These are phyloP conservation scores for Trinectes maculatus DNA, from an alignment of 2,113 vertebrate genomes.

Conservation along the genomic window DNA sequence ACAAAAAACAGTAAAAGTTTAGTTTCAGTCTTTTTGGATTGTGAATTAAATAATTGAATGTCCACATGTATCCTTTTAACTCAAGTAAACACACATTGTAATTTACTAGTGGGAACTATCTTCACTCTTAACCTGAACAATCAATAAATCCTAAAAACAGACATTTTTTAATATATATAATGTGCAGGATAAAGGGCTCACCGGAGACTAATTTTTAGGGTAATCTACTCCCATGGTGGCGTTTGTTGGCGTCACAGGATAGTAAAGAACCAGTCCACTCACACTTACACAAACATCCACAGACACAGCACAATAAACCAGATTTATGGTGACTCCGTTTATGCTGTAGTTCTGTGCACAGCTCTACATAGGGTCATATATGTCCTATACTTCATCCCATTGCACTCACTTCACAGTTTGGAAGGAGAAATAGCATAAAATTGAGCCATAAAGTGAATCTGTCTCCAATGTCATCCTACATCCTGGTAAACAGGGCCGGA, in stretches of 20 bases:
- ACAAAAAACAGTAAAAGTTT: constrained; percentile 9
- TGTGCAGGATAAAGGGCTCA: constrained; percentile 39
- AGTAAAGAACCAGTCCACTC: constrained; percentile 58
- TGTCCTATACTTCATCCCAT: constrained; percentile 31
- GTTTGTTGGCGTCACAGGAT: constrained; percentile 41
- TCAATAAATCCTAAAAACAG: constrained; percentile 39
- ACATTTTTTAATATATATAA: constrained; percentile 52
- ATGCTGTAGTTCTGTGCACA: constrained; percentile 27
- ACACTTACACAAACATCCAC: constrained; percentile 56
- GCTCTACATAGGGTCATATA: constrained; percentile 46
- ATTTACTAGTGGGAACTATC: constrained; percentile 40
- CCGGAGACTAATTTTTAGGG: constrained; percentile 32
- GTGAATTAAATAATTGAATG: constrained; percentile 7
- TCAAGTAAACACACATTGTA: constrained; percentile 27
- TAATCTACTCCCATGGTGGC: constrained; percentile 39
- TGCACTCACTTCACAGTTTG: constrained; percentile 20
- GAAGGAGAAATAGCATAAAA: constrained; percentile 34
- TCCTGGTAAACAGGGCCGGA: constrained; percentile 18
- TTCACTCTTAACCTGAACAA: constrained; percentile 34
- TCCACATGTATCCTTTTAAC: constrained; percentile 37
- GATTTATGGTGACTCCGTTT: constrained; percentile 51
- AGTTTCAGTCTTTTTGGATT: background rate
- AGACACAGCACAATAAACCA: constrained; percentile 58
- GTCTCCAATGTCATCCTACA: constrained; percentile 30
- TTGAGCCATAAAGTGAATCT: constrained; percentile 32